These are phyloP conservation scores for Origma solitaria DNA, from an alignment of 2,113 vertebrate genomes.

Conservation along the genomic window DNA sequence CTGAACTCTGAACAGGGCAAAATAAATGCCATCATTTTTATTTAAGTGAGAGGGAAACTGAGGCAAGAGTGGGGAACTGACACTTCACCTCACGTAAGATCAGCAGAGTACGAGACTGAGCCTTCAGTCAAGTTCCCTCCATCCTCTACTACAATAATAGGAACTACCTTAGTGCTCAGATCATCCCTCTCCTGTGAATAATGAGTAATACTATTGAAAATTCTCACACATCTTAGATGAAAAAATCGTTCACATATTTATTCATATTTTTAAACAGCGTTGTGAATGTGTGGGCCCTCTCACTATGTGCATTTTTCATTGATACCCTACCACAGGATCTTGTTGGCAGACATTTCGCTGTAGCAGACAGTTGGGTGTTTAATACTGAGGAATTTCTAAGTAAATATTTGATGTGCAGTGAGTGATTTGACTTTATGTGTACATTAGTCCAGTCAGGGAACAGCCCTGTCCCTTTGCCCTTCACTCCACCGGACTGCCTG, in stretches of 20 bases:
- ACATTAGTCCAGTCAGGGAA: neutral
- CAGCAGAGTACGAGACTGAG: neutral
- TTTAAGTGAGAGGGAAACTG: neutral
- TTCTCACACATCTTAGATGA: neutral
- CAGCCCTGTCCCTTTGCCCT: neutral
- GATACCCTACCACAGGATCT: neutral
- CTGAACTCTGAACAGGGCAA: neutral
- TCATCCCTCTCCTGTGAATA: neutral
- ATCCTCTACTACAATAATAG: neutral
- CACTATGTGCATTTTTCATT: neutral
- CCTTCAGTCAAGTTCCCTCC: neutral
- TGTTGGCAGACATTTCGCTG: neutral
- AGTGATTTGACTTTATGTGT: neutral
- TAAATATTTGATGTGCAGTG: neutral
- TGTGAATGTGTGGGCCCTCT: conserved; percentile 12
- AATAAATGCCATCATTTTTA: neutral
- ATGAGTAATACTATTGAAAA: neutral
- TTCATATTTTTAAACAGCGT: conserved; percentile 23
- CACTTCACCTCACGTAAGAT: neutral
- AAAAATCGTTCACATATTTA: conserved; percentile 17
- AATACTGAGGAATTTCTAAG: conserved; percentile 4
- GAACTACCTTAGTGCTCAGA: neutral
- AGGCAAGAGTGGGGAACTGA: neutral
- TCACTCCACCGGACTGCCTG: neutral
- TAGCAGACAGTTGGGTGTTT: neutral